Evolutionary conservation across 2,797 vertebrate genomes (phyloP), one percentile per base, ranked within the genome.

Genomic region (Zalophus californianus): DNA sequence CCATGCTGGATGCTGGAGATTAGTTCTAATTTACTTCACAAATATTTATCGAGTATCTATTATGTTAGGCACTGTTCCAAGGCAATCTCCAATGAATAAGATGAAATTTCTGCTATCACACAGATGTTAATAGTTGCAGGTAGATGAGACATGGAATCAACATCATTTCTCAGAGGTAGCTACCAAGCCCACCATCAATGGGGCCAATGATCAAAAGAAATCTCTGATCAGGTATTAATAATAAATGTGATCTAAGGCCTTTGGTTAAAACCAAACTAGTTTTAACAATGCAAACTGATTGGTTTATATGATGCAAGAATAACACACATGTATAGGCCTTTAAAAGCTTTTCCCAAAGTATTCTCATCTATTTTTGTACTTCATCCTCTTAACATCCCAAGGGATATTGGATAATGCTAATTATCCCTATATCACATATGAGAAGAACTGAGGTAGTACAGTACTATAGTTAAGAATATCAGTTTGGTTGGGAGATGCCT

Each of bases 281-380:
- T 93, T 84, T 62, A 86, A 96, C 50, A 86, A 38, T 35, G 62
- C 50, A 72, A 92, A 92, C 56, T 41, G 78, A 35, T 12, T 79
- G 38, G 35, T 70, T 89, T 83, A 72, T 72, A 80, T 5, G 13
- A 75, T 58, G 66, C 27, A 89, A 86, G 80, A 93, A 50, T 78
- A 90, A 92, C 9, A 54, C 32, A 80, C 20, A 44, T 15, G 48
- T 41, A 41, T n/a, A 60, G 23, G 68, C 13, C 56, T 80, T 80
- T 58, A 50, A 58, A 92, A 92, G 35, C 60, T 75, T 86, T 90
- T 12, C 73, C 73, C n/a, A 44, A 68, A 92, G 23, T 56, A 70
- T 14, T 73, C 77, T 66, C n/a, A 58, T 89, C 58, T 82, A 25
- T 52, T 41, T 86, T 75, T 79, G 25, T 70, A 44, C 8, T 52